phyloP scores from a whole-genome alignment of 2,888 invertebrate genomes.

The Fabriciana adippe region DNA sequence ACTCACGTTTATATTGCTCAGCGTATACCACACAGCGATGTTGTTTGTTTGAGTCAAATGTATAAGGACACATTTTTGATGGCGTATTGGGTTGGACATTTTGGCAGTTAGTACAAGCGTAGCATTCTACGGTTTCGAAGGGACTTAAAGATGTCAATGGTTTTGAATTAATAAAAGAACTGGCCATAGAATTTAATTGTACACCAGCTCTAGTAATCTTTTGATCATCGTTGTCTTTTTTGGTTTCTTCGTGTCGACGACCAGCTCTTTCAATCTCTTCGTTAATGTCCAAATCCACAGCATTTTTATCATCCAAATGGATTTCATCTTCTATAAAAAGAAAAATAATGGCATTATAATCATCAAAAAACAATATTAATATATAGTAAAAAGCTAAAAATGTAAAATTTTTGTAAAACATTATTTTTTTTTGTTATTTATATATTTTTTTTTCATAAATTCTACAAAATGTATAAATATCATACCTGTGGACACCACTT shows the following conservation, averaged over 20 bases:
- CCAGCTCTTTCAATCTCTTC: not conserved
- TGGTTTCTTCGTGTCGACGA: not conserved
- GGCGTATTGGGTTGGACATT: constrained; percentile 47
- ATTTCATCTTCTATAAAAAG: constrained; percentile 15
- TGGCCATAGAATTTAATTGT: not conserved
- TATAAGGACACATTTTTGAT: constrained; percentile 53
- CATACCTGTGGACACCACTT: constrained; percentile 35
- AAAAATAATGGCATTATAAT: not conserved
- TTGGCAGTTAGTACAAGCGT: constrained; percentile 60
- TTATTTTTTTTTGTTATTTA: too few relatives aligned
- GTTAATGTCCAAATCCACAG: not conserved
- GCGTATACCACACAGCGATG: constrained; percentile 60
- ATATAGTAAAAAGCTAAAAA: too few relatives aligned
- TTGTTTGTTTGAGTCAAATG: constrained; percentile 47
- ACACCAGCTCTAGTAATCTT: not conserved
- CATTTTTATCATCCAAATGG: constrained; percentile 5
- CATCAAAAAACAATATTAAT: not conserved
- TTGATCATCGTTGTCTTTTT: not conserved
- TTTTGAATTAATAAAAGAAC: not conserved
- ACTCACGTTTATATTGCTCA: constrained; percentile 62
- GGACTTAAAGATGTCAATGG: constrained; percentile 25
- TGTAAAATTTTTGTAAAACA: too few relatives aligned
- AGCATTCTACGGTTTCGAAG: constrained; percentile 47
- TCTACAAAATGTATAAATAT: not conserved
- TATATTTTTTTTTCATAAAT: not conserved